Base-by-base conservation (phyloP, 2,888 invertebrate genomes). In the Sphaerophoria rueppellii region DNA sequence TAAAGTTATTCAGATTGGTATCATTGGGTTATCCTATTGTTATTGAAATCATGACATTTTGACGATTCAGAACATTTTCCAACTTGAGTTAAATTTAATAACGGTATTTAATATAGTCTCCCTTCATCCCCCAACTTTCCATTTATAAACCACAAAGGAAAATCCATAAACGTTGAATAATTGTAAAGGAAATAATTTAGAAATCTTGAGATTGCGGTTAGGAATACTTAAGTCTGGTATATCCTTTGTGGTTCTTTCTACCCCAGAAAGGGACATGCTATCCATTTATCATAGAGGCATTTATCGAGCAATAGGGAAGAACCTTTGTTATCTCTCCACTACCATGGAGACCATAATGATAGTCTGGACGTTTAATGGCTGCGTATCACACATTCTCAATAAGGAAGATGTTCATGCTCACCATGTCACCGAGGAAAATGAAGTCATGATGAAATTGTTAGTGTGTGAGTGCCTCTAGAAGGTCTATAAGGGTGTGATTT, bases 131-230 rank as follows among this genome's bases (percentile, higher is more conserved):
- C 24, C 24, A 24, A 24, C 24, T 72, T 57, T 34, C 58, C 76
- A 70, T 85, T 85, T 76, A 77, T 81, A 43, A 72, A 76, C 63
- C 57, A 46, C 55, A 69, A 57, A 76, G 81, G 83, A 75, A 81
- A 76, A 63, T 65, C 70, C 65, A 81, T 76, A 70, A 79, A 57
- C 85, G 73, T 73, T 85, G 76, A 85, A 70, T 81, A 85, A 85
- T 85, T 85, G 54, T 69, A 61, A 61, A 69, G 81, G 76, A 85
- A 85, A 85, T 81, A 85, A 85, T 70, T 85, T 85, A 72, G 63
- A 80, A 85, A 77, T 81, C 85, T 63, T 24, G 58, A 75, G 81
- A 81, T 76, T 81, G 75, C 37, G 67, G 61, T 48, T 52, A 34
- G 5, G 37, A 67, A 35, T 57, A 24, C 73, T 37, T 82, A 14